Percentiles rank a stretch among this genome's conserved stretches.
These are phyloP conservation scores for Platygyra sinensis DNA, from an alignment of 64 coral and sea anemone species.

Conservation along the genomic window DNA sequence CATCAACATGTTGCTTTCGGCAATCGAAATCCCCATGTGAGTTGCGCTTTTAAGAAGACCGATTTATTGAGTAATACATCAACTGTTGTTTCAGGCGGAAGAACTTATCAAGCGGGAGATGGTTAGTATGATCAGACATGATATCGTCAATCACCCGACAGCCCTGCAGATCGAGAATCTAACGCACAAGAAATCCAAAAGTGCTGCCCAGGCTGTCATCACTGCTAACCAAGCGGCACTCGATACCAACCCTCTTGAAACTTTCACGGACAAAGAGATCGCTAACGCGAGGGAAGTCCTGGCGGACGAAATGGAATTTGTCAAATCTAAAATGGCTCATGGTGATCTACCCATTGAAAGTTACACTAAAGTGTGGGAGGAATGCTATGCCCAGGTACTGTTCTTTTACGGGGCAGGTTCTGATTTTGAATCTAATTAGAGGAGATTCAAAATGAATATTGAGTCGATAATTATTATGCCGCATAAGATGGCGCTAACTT, in stretches of 20 bases:
- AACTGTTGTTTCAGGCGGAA: constrained; percentile 71
- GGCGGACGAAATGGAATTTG: constrained; percentile 83
- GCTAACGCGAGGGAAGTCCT: constrained; percentile 75
- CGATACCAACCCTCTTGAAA: constrained; percentile 66
- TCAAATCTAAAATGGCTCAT: constrained; percentile 87
- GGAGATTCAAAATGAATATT: too few relatives aligned
- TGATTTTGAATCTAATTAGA: too few relatives aligned
- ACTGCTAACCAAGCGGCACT: constrained; percentile 75
- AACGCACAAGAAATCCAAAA: constrained; percentile 93
- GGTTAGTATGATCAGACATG: constrained; percentile 91
- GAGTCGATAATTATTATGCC: too few relatives aligned
- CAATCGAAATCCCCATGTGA: too few relatives aligned
- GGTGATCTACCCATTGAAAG: constrained; percentile 90
- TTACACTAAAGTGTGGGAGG: constrained; percentile 99
- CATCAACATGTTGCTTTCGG: too few relatives aligned
- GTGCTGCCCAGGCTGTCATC: constrained; percentile 76
- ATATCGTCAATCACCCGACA: constrained; percentile 89
- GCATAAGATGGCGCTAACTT: too few relatives aligned
- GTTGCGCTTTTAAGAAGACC: too few relatives aligned
- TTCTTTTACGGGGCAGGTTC: too few relatives aligned
- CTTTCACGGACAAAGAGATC: constrained; percentile 86
- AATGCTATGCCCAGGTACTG: constrained; percentile 90
- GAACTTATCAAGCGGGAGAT: constrained; percentile 98
- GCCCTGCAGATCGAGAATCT: constrained; percentile 76
- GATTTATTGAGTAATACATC: too few relatives aligned